Conservation (phyloP, 2,888 invertebrate genomes). For the Acleris laterana region DNA sequence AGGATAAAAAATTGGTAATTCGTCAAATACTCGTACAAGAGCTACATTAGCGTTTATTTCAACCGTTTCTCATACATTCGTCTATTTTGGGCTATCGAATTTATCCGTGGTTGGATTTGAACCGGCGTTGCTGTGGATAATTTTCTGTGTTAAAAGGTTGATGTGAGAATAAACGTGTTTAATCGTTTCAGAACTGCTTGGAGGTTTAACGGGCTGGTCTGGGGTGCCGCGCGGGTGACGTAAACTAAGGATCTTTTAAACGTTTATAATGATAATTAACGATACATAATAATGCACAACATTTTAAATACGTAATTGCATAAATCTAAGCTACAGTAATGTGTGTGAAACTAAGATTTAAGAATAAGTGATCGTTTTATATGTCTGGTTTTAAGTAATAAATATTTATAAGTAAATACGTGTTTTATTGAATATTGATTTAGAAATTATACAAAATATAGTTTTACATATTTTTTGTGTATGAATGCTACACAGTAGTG, state of each 20-base stretch:
- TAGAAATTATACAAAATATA: constrained; percentile 21
- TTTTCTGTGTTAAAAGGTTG: no score
- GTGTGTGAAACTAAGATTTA: constrained; percentile 36
- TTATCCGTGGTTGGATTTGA: no score
- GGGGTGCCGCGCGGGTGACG: constrained; percentile 6
- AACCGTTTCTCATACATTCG: no score
- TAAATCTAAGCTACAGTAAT: constrained; percentile 35
- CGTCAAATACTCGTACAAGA: no score
- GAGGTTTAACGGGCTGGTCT: constrained; percentile 1
- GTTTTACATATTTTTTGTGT: background rate
- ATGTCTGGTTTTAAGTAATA: constrained; percentile 54
- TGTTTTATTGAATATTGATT: constrained; percentile 44
- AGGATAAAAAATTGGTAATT: no score
- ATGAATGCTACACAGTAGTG: background rate
- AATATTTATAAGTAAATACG: constrained; percentile 47
- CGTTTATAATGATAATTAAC: constrained; percentile 32
- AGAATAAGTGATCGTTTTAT: constrained; percentile 54
- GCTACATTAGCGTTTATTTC: no score
- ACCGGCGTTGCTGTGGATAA: no score
- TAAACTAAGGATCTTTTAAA: constrained; percentile 37
- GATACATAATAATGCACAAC: constrained; percentile 41
- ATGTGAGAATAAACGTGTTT: background rate
- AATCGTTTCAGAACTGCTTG: background rate
- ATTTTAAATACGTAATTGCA: constrained; percentile 42
- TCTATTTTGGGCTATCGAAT: no score